Evolutionary conservation across 2,888 invertebrate genomes (phyloP).

Genomic region (Sceliomorpha sp.): DNA sequence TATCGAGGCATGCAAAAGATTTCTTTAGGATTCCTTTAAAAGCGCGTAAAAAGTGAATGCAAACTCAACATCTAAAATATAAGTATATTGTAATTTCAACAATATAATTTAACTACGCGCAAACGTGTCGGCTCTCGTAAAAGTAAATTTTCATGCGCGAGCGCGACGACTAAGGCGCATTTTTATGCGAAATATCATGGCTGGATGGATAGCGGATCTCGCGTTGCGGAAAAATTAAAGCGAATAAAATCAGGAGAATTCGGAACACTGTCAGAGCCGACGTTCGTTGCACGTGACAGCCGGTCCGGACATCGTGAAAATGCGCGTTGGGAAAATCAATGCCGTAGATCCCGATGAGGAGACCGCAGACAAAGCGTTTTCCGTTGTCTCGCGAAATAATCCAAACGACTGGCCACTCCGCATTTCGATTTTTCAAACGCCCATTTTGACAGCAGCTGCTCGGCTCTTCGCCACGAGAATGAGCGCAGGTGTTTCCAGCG

Average conservation of each 20-base stretch:
- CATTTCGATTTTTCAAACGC: conserved; percentile 28
- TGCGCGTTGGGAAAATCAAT: conserved; percentile 40
- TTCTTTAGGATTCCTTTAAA: no score
- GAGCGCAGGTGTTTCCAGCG: conserved; percentile 3
- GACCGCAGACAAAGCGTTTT: conserved; percentile 47
- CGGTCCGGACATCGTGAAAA: conserved; percentile 32
- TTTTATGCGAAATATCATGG: conserved; percentile 49
- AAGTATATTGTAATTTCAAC: conserved; percentile 45
- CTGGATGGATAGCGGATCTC: conserved; percentile 42
- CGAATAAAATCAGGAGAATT: conserved; percentile 45
- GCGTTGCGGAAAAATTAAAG: conserved; percentile 44
- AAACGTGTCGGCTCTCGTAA: conserved; percentile 32
- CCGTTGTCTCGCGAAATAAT: conserved; percentile 23
- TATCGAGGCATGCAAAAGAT: no score
- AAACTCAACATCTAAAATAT: no score
- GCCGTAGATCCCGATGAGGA: conserved; percentile 33
- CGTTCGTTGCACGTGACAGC: conserved; percentile 42
- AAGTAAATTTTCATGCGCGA: conserved; percentile 24
- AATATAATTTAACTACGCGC: conserved; percentile 22
- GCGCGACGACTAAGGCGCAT: conserved; percentile 24
- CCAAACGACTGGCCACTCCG: conserved; percentile 23
- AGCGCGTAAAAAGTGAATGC: no score
- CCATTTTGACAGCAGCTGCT: conserved; percentile 5
- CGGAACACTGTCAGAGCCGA: conserved; percentile 42
- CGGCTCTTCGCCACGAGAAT: conserved; percentile 6